Conservation (phyloP, 2,888 invertebrate genomes). For the Drosophila nigricruria region DNA sequence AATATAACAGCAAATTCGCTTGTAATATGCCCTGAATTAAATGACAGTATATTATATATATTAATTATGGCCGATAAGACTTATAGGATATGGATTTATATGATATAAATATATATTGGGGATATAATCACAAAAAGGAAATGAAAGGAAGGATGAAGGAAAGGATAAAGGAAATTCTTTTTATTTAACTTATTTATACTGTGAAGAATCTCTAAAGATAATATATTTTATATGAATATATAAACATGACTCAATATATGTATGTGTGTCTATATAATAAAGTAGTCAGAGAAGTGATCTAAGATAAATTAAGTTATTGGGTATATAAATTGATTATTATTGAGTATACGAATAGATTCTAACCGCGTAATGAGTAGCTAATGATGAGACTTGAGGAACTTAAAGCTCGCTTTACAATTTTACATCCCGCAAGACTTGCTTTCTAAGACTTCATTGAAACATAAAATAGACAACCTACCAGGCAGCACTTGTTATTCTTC, state of each 20-base stretch:
- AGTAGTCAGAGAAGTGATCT: neutral
- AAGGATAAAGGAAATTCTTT: neutral
- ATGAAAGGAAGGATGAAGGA: no score
- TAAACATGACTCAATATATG: neutral
- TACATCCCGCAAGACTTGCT: no score
- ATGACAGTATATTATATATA: conserved; percentile 13
- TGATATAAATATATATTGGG: neutral
- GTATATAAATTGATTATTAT: no score
- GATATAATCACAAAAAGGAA: neutral
- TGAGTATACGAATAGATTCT: no score
- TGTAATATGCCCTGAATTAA: conserved; percentile 13
- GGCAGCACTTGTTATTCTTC: neutral
- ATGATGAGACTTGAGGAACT: no score
- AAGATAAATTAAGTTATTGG: neutral
- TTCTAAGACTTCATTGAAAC: neutral
- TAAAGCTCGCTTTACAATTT: no score
- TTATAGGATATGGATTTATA: neutral
- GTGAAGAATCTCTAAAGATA: neutral
- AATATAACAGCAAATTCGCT: conserved; percentile 30
- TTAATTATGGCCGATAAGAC: neutral
- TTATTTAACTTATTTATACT: neutral
- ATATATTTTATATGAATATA: neutral
- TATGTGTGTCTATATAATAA: neutral
- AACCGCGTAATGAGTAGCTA: no score
- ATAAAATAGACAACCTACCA: neutral